Conservation (phyloP, 2,797 vertebrate genomes). For the Syncerus caffer region DNA sequence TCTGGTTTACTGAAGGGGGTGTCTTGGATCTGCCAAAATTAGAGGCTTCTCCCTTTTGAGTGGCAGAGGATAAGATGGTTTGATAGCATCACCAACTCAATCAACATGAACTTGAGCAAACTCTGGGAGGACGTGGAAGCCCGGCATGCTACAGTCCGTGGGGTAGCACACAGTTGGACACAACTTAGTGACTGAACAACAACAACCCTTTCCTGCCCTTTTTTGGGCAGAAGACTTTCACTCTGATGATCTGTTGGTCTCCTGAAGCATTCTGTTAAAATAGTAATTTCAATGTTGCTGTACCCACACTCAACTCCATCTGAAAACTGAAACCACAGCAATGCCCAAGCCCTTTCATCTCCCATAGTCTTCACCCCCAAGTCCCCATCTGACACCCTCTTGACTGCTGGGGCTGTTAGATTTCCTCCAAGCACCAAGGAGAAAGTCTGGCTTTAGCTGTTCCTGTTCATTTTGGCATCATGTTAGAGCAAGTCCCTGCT, state of each 20-base stretch:
- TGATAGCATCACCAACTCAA: neutral
- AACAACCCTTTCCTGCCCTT: neutral
- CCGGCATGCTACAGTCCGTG: neutral
- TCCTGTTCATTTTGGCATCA: neutral
- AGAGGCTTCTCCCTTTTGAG: neutral
- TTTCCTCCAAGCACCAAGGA: neutral
- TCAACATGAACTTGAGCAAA: neutral
- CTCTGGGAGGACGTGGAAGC: neutral
- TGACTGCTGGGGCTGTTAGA: neutral
- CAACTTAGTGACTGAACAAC: neutral
- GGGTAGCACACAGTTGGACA: neutral
- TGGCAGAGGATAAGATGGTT: neutral
- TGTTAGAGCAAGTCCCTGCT: neutral
- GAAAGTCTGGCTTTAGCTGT: neutral
- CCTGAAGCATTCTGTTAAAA: neutral
- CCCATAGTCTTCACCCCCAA: neutral
- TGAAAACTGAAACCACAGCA: neutral
- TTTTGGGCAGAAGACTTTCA: neutral
- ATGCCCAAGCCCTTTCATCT: neutral
- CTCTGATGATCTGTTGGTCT: neutral
- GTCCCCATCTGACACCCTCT: neutral
- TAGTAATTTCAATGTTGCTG: rapidly evolving
- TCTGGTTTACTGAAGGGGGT: neutral
- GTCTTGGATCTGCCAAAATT: neutral
- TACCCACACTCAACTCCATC: neutral